A percentile compares a stretch with the other conserved stretches of the same genome.
Evolutionary conservation across 2,113 vertebrate genomes (phyloP).

Genomic region (Microtus oregoni): DNA sequence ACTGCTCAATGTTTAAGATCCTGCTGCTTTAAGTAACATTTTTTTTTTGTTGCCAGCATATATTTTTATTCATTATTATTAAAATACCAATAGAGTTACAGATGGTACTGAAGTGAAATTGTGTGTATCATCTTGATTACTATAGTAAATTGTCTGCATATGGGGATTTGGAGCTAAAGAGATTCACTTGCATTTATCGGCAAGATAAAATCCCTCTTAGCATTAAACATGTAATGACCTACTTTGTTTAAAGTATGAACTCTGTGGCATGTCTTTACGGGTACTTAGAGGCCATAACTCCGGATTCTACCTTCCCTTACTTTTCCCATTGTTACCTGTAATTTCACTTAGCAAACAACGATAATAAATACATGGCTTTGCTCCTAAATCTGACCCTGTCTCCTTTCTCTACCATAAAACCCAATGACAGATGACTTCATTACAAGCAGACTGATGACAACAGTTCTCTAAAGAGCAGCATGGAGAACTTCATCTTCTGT

Average conservation of each 20-base stretch:
- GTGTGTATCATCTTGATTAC: constrained; percentile 81
- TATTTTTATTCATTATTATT: constrained; percentile 86
- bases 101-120: constrained; percentile 83
- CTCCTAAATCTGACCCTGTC: constrained; percentile 48
- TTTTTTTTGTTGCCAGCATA: constrained; percentile 75
- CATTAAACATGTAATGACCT: constrained; percentile 71
- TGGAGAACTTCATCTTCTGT: not conserved
- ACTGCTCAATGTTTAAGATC: constrained; percentile 56
- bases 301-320: constrained; percentile 74
- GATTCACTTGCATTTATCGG: constrained; percentile 83
- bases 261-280: constrained; percentile 68
- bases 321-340: constrained; percentile 60
- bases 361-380: constrained; percentile 57
- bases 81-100: constrained; percentile 83
- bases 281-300: constrained; percentile 70
- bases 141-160: constrained; percentile 81
- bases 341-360: constrained; percentile 67
- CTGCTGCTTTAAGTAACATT: constrained; percentile 67
- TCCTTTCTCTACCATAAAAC: not conserved
- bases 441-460: not conserved
- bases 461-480: not conserved
- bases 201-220: constrained; percentile 85
- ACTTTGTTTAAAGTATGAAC: constrained; percentile 79
- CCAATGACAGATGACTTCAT: not conserved
- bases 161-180: constrained; percentile 81